Base-by-base conservation (phyloP, 2,888 invertebrate species). In the Scotopteryx bipunctaria region DNA sequence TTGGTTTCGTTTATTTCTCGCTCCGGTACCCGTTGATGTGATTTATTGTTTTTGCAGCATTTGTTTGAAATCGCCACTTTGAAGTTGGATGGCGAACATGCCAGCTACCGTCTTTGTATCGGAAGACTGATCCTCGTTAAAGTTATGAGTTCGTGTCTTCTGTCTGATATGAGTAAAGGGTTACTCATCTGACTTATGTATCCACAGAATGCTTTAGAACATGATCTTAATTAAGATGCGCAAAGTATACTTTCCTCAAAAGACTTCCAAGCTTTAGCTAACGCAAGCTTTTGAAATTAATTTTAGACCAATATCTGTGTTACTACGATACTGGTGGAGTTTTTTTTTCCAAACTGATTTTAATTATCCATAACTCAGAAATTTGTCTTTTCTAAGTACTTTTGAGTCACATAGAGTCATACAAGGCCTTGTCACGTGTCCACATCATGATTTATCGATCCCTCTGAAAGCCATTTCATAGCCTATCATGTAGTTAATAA, bases 1-100 rank as follows among this genome's bases (percentile, higher is more conserved):
- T 72, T 73, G 69, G 73, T 78, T 79, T 72, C 77, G 80, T 81
- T 82, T 81, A 78, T 83, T 83, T 76, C 73, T 65, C 75, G 67
- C 69, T 72, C 70, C 69, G 66, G 64, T 67, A 62, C 68, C 64
- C 69, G 80, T 71, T 75, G 79, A 82, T 84, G 82, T 86, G 86
- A 87, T 87, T 85, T 85, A 85, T 85, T 80, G 81, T 81, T 76
- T 79, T 67, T 47, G 64, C 66, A 56, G 62, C 67, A 69, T 73
- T 76, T 76, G 77, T 78, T 79, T 71, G 69, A 67, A 73, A 71
- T 77, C 70, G 67, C 66, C 69, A 66, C 76, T 81, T 79, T 77
- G 76, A 78, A 78, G 73, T 77, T 63, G 53, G 64, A 67, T 69
- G 61, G 46, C 50, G 31, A 42, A 31, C 48, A 49, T 19, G 41